phyloP scores from a whole-genome alignment of 1,140 invertebrate genomes.

The Stegodyphus mimosarum region DNA sequence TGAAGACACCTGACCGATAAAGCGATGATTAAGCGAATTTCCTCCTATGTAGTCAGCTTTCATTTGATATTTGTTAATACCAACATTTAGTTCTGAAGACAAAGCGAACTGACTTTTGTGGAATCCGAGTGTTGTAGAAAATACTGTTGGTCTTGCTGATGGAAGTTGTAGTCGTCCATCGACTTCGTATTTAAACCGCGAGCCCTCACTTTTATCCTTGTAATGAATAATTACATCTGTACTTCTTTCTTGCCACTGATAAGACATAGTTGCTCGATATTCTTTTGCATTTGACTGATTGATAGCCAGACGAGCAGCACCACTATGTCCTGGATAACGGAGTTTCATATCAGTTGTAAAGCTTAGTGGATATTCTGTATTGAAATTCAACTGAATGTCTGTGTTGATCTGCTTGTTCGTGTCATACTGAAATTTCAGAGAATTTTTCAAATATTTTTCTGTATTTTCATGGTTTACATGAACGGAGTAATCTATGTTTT shows the following conservation, averaged over 20 bases:
- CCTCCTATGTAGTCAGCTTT: constrained; percentile 27
- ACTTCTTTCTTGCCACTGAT: constrained; percentile 47
- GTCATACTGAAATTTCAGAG: constrained; percentile 33
- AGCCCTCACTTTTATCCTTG: constrained; percentile 35
- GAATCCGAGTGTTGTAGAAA: neutral
- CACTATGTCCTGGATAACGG: constrained; percentile 37
- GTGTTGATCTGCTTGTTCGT: constrained; percentile 5
- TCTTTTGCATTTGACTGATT: constrained; percentile 30
- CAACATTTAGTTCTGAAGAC: constrained; percentile 9
- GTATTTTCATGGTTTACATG: constrained; percentile 51
- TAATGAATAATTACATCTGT: constrained; percentile 10
- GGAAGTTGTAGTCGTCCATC: constrained; percentile 28
- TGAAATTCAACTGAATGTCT: constrained; percentile 9
- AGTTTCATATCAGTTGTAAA: constrained; percentile 27
- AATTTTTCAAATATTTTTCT: constrained; percentile 19
- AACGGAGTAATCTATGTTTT: constrained; percentile 43
- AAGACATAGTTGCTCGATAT: constrained; percentile 19
- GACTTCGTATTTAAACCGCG: constrained; percentile 30
- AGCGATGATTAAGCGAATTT: constrained; percentile 31
- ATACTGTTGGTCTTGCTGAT: constrained; percentile 10
- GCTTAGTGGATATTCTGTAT: neutral
- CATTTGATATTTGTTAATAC: constrained; percentile 26
- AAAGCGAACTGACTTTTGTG: constrained; percentile 5
- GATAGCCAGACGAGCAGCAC: constrained; percentile 12
- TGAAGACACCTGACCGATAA: neutral